These are phyloP conservation scores for Dinomys branickii DNA, from an alignment of 2,113 vertebrate species.

Conservation along the genomic window DNA sequence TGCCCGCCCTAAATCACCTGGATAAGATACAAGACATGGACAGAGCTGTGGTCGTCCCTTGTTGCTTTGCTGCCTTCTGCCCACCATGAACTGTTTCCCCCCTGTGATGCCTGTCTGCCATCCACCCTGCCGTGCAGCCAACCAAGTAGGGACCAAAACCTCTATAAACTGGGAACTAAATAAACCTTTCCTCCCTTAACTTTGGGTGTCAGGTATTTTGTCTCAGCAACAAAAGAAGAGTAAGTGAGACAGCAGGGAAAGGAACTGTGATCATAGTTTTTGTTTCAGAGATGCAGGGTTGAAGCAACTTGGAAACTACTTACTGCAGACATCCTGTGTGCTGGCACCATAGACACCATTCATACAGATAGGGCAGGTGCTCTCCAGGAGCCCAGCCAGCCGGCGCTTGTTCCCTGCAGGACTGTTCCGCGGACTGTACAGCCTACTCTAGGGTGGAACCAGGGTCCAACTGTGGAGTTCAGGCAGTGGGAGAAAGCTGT, in stretches of 20 bases:
- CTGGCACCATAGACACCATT: background rate
- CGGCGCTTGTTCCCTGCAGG: fast-evolving
- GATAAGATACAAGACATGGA: background rate
- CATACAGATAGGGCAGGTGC: fast-evolving
- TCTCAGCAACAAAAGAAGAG: background rate
- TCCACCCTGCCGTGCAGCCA: background rate
- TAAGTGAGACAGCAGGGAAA: background rate
- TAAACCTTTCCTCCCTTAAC: background rate
- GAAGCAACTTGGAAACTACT: background rate
- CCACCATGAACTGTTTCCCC: background rate
- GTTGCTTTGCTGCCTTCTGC: background rate
- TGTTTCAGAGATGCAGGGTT: background rate
- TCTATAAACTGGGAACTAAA: background rate
- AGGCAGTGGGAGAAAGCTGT: fast-evolving
- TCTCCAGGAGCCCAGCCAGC: background rate
- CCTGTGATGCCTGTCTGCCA: background rate
- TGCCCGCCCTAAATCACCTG: background rate
- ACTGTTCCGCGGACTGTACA: no score
- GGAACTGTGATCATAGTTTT: background rate
- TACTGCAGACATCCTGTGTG: background rate
- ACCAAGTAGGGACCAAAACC: background rate
- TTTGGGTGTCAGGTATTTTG: background rate
- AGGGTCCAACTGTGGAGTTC: fast-evolving
- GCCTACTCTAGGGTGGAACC: background rate
- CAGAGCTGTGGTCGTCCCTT: background rate